These are phyloP conservation scores for Xenops minutus DNA, from an alignment of 2,797 vertebrate species.

Conservation along the genomic window DNA sequence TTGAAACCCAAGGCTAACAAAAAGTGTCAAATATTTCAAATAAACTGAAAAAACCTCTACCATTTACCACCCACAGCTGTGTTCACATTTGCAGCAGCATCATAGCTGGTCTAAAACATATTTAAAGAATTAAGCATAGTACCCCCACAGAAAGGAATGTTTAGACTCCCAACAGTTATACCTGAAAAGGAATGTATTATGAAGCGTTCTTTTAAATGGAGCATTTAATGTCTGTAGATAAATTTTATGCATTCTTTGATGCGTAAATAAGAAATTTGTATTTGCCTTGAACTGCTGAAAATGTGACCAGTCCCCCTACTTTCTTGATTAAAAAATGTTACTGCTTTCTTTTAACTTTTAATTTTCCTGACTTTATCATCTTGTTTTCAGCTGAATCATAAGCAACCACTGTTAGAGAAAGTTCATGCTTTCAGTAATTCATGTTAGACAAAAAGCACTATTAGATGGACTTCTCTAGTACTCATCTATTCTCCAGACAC, in stretches of 20 bases:
- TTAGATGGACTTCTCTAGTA: background rate
- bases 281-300: background rate
- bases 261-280: background rate
- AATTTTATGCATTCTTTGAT: background rate
- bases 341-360: background rate
- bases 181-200: constrained; percentile 6
- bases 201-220: background rate
- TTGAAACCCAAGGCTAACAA: constrained; percentile 40
- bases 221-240: background rate
- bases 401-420: background rate
- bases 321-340: background rate
- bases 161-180: constrained; percentile 4
- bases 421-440: background rate
- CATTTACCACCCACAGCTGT: constrained; percentile 61
- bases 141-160: constrained; percentile 24
- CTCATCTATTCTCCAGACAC: background rate
- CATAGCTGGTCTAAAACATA: background rate
- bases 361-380: background rate
- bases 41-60: constrained; percentile 56
- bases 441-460: background rate
- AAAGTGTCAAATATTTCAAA: constrained; percentile 68
- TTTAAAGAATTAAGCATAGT: constrained; percentile 44
- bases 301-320: background rate
- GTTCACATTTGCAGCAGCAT: constrained; percentile 36
- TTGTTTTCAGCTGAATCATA: background rate